Percentiles rank a stretch among this genome's conserved stretches.
Conservation (phyloP, 2,888 invertebrate species). For the Diogma glabrata region DNA sequence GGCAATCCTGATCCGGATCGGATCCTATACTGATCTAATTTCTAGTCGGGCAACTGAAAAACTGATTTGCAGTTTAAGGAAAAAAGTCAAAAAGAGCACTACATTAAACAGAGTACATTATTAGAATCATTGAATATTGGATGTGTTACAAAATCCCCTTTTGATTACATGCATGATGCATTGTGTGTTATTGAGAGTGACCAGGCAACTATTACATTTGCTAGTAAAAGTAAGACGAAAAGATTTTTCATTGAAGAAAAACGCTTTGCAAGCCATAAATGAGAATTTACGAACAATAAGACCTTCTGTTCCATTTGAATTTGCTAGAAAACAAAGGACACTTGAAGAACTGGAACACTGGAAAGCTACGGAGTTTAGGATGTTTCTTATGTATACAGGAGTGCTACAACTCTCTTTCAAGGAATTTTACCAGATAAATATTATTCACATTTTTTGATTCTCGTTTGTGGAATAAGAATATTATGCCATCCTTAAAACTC, state of each 20-base stretch:
- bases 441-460: background rate
- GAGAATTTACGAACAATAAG: background rate
- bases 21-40: too few relatives aligned
- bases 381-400: background rate
- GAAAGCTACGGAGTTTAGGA: background rate
- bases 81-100: background rate
- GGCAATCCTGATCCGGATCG: too few relatives aligned
- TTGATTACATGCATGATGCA: background rate
- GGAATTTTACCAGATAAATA: background rate
- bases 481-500: too few relatives aligned
- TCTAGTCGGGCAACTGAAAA: too few relatives aligned
- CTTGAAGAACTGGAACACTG: background rate
- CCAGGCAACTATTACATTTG: too few relatives aligned
- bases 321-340: background rate
- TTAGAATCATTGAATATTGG: background rate
- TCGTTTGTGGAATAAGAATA: background rate
- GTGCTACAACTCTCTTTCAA: background rate
- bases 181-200: too few relatives aligned
- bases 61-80: background rate
- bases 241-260: too few relatives aligned
- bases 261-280: too few relatives aligned
- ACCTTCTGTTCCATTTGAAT: background rate
- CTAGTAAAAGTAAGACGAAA: too few relatives aligned
- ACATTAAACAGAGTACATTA: background rate
- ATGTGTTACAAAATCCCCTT: background rate